Evolutionary conservation across 2,113 vertebrate species (phyloP).

Genomic region (Fulica atra): DNA sequence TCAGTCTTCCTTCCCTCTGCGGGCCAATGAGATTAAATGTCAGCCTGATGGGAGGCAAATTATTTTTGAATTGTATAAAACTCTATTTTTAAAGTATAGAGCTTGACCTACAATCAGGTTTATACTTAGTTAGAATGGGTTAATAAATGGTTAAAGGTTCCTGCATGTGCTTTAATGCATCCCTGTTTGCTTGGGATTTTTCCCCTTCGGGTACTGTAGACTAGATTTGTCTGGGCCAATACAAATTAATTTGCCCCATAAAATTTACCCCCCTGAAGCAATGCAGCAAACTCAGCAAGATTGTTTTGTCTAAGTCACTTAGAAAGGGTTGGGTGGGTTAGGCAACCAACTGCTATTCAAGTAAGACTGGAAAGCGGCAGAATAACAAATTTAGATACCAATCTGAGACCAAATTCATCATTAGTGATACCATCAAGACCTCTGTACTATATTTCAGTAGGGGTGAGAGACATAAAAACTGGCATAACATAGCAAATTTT

Average conservation of each 20-base stretch:
- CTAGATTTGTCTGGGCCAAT: background rate
- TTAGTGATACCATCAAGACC: conserved; percentile 1
- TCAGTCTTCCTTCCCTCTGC: background rate
- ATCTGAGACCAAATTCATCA: conserved; percentile 8
- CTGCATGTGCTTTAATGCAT: background rate
- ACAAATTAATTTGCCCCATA: conserved; percentile 15
- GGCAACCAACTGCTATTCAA: conserved; percentile 28
- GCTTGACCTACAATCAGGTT: background rate
- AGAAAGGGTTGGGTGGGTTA: conserved; percentile 3
- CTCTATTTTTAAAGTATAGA: background rate
- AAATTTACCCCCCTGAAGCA: conserved; percentile 40
- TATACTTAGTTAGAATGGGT: background rate
- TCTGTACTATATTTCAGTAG: background rate
- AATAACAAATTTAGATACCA: background rate
- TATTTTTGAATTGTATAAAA: background rate
- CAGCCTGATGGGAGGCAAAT: background rate
- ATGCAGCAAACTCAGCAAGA: conserved; percentile 27
- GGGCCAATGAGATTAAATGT: background rate
- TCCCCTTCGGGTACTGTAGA: background rate
- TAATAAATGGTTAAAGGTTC: background rate
- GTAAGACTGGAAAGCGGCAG: conserved; percentile 28
- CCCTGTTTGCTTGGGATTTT: background rate
- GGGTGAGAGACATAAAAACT: background rate
- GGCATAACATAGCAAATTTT: background rate
- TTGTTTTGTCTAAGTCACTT: conserved; percentile 18